These are phyloP conservation scores for Myotis planiceps DNA, from an alignment of 2,797 vertebrate species.

Conservation along the genomic window DNA sequence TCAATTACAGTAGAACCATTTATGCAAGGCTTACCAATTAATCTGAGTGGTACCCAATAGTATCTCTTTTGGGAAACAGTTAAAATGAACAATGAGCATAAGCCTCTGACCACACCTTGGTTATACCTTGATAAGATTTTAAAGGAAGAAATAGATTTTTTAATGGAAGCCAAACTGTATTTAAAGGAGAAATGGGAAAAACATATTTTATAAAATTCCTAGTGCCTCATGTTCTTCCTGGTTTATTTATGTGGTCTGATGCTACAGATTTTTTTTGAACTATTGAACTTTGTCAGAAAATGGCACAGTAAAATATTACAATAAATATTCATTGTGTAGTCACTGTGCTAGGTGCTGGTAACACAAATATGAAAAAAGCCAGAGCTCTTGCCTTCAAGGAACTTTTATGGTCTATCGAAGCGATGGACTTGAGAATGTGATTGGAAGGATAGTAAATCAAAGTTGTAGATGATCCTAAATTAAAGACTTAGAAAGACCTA, in stretches of 20 bases:
- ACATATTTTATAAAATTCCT: neutral
- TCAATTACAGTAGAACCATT: conserved; percentile 61
- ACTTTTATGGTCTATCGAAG: neutral
- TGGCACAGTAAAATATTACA: neutral
- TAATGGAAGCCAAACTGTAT: neutral
- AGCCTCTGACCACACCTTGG: neutral
- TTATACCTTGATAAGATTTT: neutral
- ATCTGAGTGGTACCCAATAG: neutral
- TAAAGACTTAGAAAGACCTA: neutral
- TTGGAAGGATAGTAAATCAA: neutral
- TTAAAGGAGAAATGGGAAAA: neutral
- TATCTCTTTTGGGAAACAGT: neutral
- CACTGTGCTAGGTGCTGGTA: neutral
- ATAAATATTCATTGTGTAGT: neutral
- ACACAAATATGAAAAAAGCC: neutral
- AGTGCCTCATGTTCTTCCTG: neutral
- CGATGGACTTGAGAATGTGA: neutral
- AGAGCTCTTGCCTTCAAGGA: neutral
- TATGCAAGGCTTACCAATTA: conserved; percentile 12
- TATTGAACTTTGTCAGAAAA: neutral
- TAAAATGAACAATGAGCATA: conserved; percentile 1
- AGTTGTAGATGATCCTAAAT: neutral
- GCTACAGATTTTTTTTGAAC: neutral
- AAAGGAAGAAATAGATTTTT: neutral
- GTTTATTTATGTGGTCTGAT: neutral